phyloP scores from a whole-genome alignment of 2,113 vertebrate genomes.

The Nibea coibor region DNA sequence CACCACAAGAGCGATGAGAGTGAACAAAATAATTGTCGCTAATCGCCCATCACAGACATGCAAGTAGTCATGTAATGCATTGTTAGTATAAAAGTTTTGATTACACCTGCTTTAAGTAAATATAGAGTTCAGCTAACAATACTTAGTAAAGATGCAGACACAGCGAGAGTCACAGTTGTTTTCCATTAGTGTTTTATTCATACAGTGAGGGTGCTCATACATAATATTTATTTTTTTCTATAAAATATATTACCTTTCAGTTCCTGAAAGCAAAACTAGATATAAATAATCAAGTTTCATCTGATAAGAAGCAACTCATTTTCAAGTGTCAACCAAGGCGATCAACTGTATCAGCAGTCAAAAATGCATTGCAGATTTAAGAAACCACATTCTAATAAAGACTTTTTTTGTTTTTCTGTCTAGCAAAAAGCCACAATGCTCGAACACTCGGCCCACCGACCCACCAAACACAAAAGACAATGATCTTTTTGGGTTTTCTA shows the following conservation, averaged over 20 bases:
- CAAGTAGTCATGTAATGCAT: too few species aligned
- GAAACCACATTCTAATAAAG: slow-evolving; percentile 78
- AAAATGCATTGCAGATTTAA: slow-evolving; percentile 70
- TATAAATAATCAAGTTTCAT: slow-evolving; percentile 78
- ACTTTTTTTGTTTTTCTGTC: slow-evolving; percentile 54
- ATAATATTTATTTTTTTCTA: slow-evolving; percentile 77
- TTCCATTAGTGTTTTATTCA: slow-evolving; percentile 77
- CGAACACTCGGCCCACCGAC: slow-evolving; percentile 23
- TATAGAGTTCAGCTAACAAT: background rate
- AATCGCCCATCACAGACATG: too few species aligned
- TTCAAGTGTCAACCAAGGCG: slow-evolving; percentile 80
- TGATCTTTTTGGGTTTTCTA: slow-evolving; percentile 56
- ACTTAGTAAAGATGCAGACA: background rate
- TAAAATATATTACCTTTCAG: slow-evolving; percentile 84
- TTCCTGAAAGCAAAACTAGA: slow-evolving; percentile 81
- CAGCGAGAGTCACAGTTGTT: slow-evolving; percentile 5
- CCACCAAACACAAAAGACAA: slow-evolving; percentile 57
- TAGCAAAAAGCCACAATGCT: slow-evolving; percentile 66
- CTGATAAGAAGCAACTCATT: slow-evolving; percentile 78
- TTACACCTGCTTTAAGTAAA: background rate
- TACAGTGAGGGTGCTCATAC: slow-evolving; percentile 78
- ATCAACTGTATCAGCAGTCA: slow-evolving; percentile 67
- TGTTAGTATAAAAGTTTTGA: too few species aligned
- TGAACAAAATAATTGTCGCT: too few species aligned
- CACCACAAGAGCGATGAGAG: background rate